A percentile compares a stretch with the other conserved stretches of the same genome.
These are phyloP conservation scores for Agonopterix arenella DNA, from an alignment of 2,888 invertebrate species.

Conservation along the genomic window DNA sequence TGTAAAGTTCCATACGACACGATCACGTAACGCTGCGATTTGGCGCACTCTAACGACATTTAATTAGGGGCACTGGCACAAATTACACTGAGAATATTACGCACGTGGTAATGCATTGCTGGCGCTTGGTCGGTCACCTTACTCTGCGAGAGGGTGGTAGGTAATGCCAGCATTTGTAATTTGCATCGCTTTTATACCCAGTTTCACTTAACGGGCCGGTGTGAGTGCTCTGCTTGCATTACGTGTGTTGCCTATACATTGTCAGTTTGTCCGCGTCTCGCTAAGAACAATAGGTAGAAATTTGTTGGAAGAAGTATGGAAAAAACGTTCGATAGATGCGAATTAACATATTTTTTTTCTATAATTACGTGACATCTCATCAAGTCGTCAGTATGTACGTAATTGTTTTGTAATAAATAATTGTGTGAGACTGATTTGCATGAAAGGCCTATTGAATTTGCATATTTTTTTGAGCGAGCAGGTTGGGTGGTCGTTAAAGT, in stretches of 20 bases:
- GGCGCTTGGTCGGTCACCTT: conserved; percentile 32
- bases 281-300: conserved; percentile 71
- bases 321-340: conserved; percentile 34
- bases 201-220: conserved; percentile 57
- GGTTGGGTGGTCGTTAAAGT: background rate
- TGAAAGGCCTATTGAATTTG: conserved; percentile 3
- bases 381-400: conserved; percentile 8
- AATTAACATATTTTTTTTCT: conserved; percentile 36
- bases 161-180: conserved; percentile 65
- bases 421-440: conserved; percentile 14
- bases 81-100: conserved; percentile 30
- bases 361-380: conserved; percentile 26
- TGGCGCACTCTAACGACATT: conserved; percentile 1
- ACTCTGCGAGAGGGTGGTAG: conserved; percentile 61
- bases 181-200: conserved; percentile 74
- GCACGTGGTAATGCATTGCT: conserved; percentile 69
- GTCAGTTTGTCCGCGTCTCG: conserved; percentile 55
- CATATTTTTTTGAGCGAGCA: conserved; percentile 4
- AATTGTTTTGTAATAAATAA: conserved; percentile 26
- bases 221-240: conserved; percentile 58
- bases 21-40: conserved; percentile 3
- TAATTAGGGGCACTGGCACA: conserved; percentile 13
- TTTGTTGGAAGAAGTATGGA: conserved; percentile 50
- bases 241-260: conserved; percentile 53
- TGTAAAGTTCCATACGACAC: conserved; percentile 6